Conservation (phyloP, 1,140 invertebrate species). For the Globodera ellingtonae region DNA sequence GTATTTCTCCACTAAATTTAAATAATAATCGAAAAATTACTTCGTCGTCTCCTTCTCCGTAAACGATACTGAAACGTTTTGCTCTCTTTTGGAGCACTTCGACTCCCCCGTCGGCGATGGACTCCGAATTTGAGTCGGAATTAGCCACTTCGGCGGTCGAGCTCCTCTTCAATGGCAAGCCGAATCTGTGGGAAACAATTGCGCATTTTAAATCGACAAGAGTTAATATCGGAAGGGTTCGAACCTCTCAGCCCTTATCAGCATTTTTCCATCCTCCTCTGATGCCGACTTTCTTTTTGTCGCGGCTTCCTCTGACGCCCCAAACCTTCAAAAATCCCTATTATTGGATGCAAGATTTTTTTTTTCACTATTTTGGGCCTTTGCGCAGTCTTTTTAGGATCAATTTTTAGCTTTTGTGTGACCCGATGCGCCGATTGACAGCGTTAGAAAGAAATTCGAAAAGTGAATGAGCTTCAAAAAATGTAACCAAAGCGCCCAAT, state of each 20-base stretch:
- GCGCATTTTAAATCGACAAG: neutral
- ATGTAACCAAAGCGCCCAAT: too few species aligned
- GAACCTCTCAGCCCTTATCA: conserved; percentile 30
- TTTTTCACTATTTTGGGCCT: too few species aligned
- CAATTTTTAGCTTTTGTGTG: too few species aligned
- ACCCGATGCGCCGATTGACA: too few species aligned
- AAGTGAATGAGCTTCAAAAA: too few species aligned
- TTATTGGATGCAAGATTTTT: too few species aligned
- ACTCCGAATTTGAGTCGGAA: neutral
- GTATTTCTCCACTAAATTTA: neutral
- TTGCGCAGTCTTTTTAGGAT: too few species aligned
- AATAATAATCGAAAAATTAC: neutral
- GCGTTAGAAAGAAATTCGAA: too few species aligned
- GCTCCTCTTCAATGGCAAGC: conserved; percentile 21
- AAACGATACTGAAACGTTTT: conserved; percentile 26
- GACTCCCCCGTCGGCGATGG: neutral
- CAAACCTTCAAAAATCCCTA: conserved; percentile 4
- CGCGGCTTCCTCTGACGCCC: neutral
- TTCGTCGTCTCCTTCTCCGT: neutral
- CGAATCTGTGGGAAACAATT: neutral
- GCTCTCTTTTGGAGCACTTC: conserved; percentile 30
- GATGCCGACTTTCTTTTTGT: conserved; percentile 5
- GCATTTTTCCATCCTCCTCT: conserved; percentile 35
- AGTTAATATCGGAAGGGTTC: neutral
- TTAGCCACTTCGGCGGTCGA: neutral